Evolutionary conservation across 2,113 vertebrate species (phyloP).

Genomic region (Mus pahari): DNA sequence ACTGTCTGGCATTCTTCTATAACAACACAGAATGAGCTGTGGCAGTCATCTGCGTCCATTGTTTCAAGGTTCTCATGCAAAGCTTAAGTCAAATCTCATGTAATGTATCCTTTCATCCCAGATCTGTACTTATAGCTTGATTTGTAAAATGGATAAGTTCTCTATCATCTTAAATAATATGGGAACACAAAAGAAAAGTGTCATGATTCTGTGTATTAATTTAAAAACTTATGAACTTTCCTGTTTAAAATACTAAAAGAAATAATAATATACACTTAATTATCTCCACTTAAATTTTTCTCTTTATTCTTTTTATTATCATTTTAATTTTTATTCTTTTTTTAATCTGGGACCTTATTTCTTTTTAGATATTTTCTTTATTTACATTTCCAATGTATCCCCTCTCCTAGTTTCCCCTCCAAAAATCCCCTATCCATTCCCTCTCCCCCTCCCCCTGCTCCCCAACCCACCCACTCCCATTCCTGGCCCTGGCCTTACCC

Average conservation of each 20-base stretch:
- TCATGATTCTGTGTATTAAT: not conserved
- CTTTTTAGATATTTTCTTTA: too few relatives aligned
- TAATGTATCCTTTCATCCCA: not conserved
- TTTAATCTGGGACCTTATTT: too few relatives aligned
- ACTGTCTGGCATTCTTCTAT: not conserved
- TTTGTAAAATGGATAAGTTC: not conserved
- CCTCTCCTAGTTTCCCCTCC: too few relatives aligned
- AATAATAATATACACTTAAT: not conserved
- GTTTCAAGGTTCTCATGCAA: not conserved
- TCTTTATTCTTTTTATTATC: not conserved
- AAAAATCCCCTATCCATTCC: too few relatives aligned
- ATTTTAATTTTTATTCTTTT: not conserved
- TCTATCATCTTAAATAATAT: not conserved
- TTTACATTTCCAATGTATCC: too few relatives aligned
- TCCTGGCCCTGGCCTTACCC: too few relatives aligned
- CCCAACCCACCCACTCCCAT: too few relatives aligned
- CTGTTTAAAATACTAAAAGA: not conserved
- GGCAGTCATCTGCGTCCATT: not conserved
- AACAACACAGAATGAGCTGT: not conserved
- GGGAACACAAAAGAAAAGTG: not conserved
- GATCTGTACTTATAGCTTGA: not conserved
- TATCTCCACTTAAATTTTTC: not conserved
- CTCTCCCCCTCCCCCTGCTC: too few relatives aligned
- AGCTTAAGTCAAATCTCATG: not conserved
- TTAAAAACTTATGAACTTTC: not conserved